Evolutionary conservation across 2,797 vertebrate genomes (phyloP).

Genomic region (Rhynchotus rufescens): DNA sequence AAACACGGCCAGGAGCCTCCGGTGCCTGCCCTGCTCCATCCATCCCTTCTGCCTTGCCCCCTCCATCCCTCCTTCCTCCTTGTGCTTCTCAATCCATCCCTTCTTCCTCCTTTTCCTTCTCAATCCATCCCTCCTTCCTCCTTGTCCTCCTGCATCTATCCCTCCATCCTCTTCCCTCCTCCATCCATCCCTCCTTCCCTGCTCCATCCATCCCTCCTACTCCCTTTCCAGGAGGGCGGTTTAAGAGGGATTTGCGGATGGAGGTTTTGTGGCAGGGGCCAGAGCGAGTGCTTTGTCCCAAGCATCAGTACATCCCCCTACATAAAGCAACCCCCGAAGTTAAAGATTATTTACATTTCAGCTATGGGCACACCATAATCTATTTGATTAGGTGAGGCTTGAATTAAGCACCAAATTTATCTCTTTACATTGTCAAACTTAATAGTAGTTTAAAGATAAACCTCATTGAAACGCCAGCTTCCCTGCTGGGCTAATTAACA

Average conservation of each 20-base stretch:
- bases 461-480: conserved; percentile 70
- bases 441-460: conserved; percentile 75
- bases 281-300: background rate
- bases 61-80: too few species aligned
- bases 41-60: too few species aligned
- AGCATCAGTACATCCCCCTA: fast-evolving
- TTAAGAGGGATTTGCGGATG: background rate
- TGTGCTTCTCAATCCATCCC: too few species aligned
- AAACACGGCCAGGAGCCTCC: fast-evolving
- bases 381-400: conserved; percentile 50
- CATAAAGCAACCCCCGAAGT: background rate
- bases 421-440: conserved; percentile 73
- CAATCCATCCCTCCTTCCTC: too few species aligned
- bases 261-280: fast-evolving
- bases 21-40: background rate
- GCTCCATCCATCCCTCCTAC: background rate
- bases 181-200: too few species aligned
- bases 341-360: conserved; percentile 71
- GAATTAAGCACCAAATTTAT: conserved; percentile 67
- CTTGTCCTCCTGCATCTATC: background rate
- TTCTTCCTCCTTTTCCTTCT: too few species aligned
- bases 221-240: background rate
- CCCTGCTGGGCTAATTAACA: conserved; percentile 79
- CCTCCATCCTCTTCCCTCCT: background rate
- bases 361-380: conserved; percentile 36